Conservation (phyloP, 2,888 invertebrate species). For the Apodemia zela region DNA sequence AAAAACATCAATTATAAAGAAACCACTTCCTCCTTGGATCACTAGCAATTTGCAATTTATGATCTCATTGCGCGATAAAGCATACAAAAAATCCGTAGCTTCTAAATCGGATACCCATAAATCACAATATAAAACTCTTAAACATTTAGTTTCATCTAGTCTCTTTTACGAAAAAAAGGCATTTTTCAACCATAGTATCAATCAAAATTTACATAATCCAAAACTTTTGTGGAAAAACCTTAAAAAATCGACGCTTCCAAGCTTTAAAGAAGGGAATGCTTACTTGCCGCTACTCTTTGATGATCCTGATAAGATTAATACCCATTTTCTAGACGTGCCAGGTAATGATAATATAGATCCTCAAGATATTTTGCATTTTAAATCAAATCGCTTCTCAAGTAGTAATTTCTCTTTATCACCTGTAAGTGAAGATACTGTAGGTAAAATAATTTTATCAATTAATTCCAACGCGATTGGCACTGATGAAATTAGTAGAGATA, state of each 20-base stretch:
- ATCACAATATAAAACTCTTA: neutral
- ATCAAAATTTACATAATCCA: neutral
- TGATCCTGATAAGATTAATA: neutral
- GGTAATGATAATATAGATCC: neutral
- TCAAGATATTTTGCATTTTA: neutral
- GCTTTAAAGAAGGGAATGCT: neutral
- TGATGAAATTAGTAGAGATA: constrained; percentile 15
- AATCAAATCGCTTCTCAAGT: neutral
- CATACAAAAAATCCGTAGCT: neutral
- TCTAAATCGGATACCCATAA: neutral
- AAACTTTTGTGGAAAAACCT: neutral
- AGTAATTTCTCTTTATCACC: neutral
- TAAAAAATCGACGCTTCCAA: neutral
- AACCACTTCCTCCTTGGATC: neutral
- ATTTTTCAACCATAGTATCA: neutral
- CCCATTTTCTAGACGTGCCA: neutral
- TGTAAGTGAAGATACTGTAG: neutral
- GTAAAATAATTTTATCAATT: neutral
- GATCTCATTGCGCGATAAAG: neutral
- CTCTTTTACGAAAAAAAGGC: constrained; percentile 1
- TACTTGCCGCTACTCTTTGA: neutral
- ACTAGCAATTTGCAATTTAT: neutral
- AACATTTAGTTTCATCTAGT: neutral
- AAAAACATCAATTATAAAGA: neutral
- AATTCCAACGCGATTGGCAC: neutral